These are phyloP conservation scores for Heterocephalus glaber DNA, from an alignment of 2,113 vertebrate genomes.

Conservation along the genomic window DNA sequence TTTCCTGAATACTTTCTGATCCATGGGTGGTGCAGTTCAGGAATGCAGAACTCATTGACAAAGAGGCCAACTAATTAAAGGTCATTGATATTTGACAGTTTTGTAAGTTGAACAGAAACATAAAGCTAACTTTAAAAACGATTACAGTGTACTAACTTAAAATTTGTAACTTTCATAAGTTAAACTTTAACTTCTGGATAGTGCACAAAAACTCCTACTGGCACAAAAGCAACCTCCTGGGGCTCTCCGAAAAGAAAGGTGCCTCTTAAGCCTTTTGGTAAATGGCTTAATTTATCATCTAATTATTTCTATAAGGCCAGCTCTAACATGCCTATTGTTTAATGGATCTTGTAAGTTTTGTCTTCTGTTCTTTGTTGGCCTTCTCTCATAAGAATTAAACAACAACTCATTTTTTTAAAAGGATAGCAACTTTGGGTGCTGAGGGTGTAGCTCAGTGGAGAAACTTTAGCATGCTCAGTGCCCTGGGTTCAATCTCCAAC, in stretches of 20 bases:
- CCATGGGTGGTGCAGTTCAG: not conserved
- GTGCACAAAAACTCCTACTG: not conserved
- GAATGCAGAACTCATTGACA: not conserved
- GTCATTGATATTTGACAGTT: not conserved
- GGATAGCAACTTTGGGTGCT: not conserved
- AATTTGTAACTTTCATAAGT: slow-evolving; percentile 19
- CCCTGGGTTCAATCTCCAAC: not conserved
- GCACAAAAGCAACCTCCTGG: not conserved
- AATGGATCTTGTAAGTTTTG: not conserved
- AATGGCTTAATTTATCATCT: not conserved
- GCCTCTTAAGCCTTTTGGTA: not conserved
- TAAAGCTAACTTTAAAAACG: slow-evolving; percentile 20
- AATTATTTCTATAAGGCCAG: not conserved
- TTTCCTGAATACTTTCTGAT: not conserved
- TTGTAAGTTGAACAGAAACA: not conserved
- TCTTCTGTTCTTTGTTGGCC: not conserved
- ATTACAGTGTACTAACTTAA: not conserved
- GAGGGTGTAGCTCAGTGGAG: not conserved
- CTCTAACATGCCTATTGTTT: not conserved
- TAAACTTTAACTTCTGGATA: not conserved
- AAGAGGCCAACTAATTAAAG: not conserved
- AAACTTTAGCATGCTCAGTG: not conserved
- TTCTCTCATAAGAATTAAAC: not conserved
- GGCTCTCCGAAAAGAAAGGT: not conserved
- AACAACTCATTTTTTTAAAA: not conserved